phyloP scores from a whole-genome alignment of 2,113 vertebrate species.

The Ceyx cyanopectus region DNA sequence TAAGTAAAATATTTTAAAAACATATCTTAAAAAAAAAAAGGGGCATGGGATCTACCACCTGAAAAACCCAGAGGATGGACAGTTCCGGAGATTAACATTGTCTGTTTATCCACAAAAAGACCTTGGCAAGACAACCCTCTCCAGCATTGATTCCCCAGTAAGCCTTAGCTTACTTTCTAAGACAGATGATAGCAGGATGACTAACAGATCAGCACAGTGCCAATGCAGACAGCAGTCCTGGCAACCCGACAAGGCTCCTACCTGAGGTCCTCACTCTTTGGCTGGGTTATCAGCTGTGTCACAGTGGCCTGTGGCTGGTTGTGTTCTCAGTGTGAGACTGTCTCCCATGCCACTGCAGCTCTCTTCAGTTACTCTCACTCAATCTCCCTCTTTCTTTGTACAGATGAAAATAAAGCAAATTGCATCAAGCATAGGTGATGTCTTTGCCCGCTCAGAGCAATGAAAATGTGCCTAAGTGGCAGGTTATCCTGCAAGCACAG shows the following conservation, averaged over 20 bases:
- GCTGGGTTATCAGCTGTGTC: background rate
- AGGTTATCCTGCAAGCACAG: constrained; percentile 24
- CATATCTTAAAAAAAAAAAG: background rate
- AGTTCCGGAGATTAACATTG: background rate
- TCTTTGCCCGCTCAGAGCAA: background rate
- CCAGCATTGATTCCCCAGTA: background rate
- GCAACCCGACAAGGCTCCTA: background rate
- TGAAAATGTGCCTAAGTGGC: constrained; percentile 2
- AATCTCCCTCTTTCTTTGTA: background rate
- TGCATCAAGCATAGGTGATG: background rate
- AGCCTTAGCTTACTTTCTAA: background rate
- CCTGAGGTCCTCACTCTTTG: background rate
- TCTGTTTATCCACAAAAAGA: background rate
- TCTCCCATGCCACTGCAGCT: background rate
- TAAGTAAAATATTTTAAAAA: background rate
- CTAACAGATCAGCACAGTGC: background rate
- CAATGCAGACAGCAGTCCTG: background rate
- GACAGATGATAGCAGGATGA: background rate
- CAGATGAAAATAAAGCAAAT: background rate
- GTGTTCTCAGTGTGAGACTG: background rate
- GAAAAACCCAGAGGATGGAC: background rate
- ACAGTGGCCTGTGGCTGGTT: too few species aligned
- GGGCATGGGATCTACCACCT: background rate
- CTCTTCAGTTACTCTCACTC: background rate
- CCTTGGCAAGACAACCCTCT: background rate